A percentile compares a stretch with the other conserved stretches of the same genome.
These are phyloP conservation scores for Lasioglossum villosulum DNA, from an alignment of 2,888 invertebrate genomes.

Conservation along the genomic window DNA sequence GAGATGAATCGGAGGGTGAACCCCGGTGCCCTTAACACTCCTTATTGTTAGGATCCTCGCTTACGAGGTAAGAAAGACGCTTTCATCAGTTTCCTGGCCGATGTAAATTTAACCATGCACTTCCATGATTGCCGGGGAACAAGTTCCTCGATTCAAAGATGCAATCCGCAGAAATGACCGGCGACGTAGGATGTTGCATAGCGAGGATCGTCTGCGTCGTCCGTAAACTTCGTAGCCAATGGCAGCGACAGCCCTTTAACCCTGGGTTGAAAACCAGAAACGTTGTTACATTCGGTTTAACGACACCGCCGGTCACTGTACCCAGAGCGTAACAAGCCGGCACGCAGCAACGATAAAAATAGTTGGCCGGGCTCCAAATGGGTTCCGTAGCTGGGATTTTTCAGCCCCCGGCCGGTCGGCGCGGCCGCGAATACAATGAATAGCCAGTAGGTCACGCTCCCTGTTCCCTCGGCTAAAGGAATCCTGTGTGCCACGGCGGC, in stretches of 20 bases:
- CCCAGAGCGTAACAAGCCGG: slow-evolving; percentile 53
- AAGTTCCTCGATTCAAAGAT: not conserved
- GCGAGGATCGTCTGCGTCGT: slow-evolving; percentile 1
- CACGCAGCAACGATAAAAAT: slow-evolving; percentile 72
- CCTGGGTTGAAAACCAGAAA: slow-evolving; percentile 46
- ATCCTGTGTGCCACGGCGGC: slow-evolving; percentile 16
- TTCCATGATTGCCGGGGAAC: not conserved
- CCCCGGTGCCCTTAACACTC: not conserved
- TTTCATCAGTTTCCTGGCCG: no score
- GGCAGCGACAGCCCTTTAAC: slow-evolving; percentile 32
- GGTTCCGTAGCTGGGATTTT: slow-evolving; percentile 69
- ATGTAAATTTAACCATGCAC: not conserved
- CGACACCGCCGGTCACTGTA: slow-evolving; percentile 62
- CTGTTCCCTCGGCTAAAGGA: slow-evolving; percentile 49
- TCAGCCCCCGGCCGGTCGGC: slow-evolving; percentile 36
- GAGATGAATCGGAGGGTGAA: no score
- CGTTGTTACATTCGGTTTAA: slow-evolving; percentile 68
- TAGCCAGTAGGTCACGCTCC: slow-evolving; percentile 62
- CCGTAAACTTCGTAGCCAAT: slow-evolving; percentile 58
- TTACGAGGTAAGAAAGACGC: not conserved
- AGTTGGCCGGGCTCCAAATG: slow-evolving; percentile 71
- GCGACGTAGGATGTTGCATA: not conserved
- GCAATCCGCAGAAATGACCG: not conserved
- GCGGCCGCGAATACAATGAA: slow-evolving; percentile 57
- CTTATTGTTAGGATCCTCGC: rapidly evolving